Evolutionary conservation across 2,888 invertebrate genomes (phyloP), one percentile per base, ranked within the genome.

Genomic region (Cephus pygmeus): DNA sequence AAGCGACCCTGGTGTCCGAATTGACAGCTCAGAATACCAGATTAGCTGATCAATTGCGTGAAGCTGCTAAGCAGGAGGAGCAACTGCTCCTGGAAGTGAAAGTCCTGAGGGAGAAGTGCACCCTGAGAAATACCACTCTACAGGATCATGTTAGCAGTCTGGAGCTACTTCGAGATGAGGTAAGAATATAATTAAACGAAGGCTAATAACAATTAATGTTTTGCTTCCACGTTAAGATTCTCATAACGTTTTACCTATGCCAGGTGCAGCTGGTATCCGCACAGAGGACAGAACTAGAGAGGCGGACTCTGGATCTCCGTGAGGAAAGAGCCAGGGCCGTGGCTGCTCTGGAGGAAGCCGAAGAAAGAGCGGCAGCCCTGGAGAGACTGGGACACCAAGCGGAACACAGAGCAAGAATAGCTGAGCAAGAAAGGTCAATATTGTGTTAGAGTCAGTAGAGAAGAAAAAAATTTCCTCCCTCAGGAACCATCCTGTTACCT

Each of bases 61-160:
- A 97, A 92, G 96, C 96, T 6, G 95, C 96, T 75, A 94, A 95
- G 81, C 94, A 95, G 75, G 98, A 98, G 92, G 95, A 96, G 79
- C 95, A 96, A 87, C 93, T 98, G 78, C 93, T 95, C 82, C 93
- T 95, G 77, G 97, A 98, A 92, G 93, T 98, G 68, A 96, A 97
- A 85, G 94, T 95, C 69, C 93, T 98, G 69, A 94, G 96, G 87
- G 97, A 98, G 90, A 97, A 98, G 91, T 96, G 97, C 88, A 95
- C 95, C 75, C 94, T 96, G 84, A 94, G 97, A 88, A 96, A 95
- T 90, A 95, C 95, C 78, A 96, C 95, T 86, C 93, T 97, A 81
- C 94, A 97, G 93, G 97, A 98, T 89, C 98, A 98, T 89, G 96
- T 97, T 82, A 96, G 96, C 89, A 97, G 98, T 89, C 93, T 98